These are phyloP conservation scores for Murina feae DNA, from an alignment of 2,113 vertebrate genomes.

Conservation along the genomic window DNA sequence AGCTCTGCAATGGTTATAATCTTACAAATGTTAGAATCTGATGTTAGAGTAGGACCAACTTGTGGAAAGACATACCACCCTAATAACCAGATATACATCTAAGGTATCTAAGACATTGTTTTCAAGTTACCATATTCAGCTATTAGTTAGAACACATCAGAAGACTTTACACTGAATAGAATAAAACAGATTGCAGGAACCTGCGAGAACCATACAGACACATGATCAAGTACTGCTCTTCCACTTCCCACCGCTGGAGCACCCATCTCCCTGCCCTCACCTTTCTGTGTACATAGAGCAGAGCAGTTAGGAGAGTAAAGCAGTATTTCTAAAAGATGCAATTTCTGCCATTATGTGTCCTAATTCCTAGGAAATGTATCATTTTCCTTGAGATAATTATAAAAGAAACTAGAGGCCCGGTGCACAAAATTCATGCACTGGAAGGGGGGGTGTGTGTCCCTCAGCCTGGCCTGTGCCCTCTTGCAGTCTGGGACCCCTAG, in stretches of 20 bases:
- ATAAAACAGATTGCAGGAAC: not conserved
- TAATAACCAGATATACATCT: not conserved
- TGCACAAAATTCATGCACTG: no score
- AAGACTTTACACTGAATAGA: not conserved
- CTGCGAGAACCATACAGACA: not conserved
- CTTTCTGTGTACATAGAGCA: fast-evolving
- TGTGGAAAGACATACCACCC: not conserved
- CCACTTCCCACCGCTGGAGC: not conserved
- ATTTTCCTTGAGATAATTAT: not conserved
- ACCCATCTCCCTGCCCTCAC: not conserved
- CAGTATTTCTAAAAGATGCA: not conserved
- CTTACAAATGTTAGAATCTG: not conserved
- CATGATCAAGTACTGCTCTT: no score
- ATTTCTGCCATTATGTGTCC: not conserved
- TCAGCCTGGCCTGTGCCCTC: no score
- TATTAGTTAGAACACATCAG: not conserved
- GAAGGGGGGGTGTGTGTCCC: no score
- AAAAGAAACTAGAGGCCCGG: not conserved
- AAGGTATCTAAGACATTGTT: not conserved
- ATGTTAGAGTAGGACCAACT: not conserved
- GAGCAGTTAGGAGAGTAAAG: not conserved
- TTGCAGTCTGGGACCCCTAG: no score
- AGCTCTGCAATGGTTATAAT: not conserved
- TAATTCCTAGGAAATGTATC: not conserved
- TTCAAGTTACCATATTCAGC: not conserved